These are phyloP conservation scores for Drosophila nigromelanica DNA, from an alignment of 1,140 invertebrate genomes.

Conservation along the genomic window DNA sequence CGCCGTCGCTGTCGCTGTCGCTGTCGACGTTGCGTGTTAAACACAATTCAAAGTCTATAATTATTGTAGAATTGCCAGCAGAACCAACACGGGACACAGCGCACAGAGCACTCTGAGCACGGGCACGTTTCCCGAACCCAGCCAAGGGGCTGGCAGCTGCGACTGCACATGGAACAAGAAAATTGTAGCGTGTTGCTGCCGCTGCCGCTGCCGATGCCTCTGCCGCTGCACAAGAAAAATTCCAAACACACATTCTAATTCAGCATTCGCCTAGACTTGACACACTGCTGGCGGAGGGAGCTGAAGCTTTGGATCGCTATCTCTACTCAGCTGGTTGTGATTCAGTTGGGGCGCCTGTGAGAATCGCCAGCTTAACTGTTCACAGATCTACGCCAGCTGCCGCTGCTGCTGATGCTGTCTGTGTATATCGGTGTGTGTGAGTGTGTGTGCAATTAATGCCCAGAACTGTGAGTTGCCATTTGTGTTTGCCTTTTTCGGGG, in stretches of 20 bases:
- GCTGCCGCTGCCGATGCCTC: slow-evolving; percentile 9
- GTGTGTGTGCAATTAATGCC: slow-evolving; percentile 67
- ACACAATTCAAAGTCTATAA: slow-evolving; percentile 84
- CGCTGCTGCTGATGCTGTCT: slow-evolving; percentile 15
- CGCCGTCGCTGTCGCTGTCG: slow-evolving; percentile 42
- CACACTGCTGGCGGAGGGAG: slow-evolving; percentile 53
- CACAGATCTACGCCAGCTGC: slow-evolving; percentile 41
- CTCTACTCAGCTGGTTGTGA: slow-evolving; percentile 37
- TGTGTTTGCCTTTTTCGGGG: slow-evolving; percentile 58
- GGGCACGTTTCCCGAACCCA: slow-evolving; percentile 22
- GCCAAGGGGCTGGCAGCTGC: slow-evolving; percentile 28
- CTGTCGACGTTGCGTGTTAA: slow-evolving; percentile 81
- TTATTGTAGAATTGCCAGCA: slow-evolving; percentile 83
- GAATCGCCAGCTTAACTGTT: slow-evolving; percentile 57
- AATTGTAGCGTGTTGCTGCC: slow-evolving; percentile 74
- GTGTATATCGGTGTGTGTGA: slow-evolving; percentile 28
- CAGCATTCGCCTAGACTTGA: slow-evolving; percentile 70
- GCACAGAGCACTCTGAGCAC: slow-evolving; percentile 27
- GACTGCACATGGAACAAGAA: slow-evolving; percentile 70
- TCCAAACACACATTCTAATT: slow-evolving; percentile 83
- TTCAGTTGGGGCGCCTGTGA: slow-evolving; percentile 55
- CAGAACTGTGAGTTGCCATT: slow-evolving; percentile 37
- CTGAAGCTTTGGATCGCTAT: slow-evolving; percentile 37
- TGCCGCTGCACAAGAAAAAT: slow-evolving; percentile 45
- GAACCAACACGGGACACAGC: slow-evolving; percentile 51